These are phyloP conservation scores for Trichogramma pretiosum DNA, from an alignment of 1,140 invertebrate species.

Conservation along the genomic window DNA sequence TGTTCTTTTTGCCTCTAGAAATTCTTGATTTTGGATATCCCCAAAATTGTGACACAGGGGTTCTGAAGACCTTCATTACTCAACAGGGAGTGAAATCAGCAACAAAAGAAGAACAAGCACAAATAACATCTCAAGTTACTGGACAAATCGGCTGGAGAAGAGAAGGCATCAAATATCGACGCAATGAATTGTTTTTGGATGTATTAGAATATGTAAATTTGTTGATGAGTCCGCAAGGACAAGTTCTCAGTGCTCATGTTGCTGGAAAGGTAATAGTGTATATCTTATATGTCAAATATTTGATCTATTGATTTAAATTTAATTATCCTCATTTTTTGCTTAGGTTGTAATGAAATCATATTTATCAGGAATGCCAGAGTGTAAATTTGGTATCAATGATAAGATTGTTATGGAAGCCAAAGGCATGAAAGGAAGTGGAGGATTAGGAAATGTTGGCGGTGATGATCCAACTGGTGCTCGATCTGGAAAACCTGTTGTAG, in stretches of 20 bases:
- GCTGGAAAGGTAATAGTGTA: slow-evolving; percentile 68
- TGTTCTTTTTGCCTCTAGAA: no score
- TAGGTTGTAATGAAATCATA: slow-evolving; percentile 99
- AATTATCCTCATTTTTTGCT: not conserved
- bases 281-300: not conserved
- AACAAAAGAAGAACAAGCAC: slow-evolving; percentile 98
- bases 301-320: not conserved
- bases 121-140: slow-evolving; percentile 99
- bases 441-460: slow-evolving; percentile 51
- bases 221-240: slow-evolving; percentile 98
- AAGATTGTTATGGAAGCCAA: slow-evolving; percentile 99
- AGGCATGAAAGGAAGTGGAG: slow-evolving; percentile 62
- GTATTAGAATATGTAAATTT: slow-evolving; percentile 99
- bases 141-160: slow-evolving; percentile 99
- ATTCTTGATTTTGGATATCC: slow-evolving; percentile 99
- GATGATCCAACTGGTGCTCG: slow-evolving; percentile 77
- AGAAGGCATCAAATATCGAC: slow-evolving; percentile 97
- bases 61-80: slow-evolving; percentile 98
- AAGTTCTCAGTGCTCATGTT: slow-evolving; percentile 97
- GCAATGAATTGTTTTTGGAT: slow-evolving; percentile 98
- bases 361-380: slow-evolving; percentile 99
- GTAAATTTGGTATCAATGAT: slow-evolving; percentile 99
- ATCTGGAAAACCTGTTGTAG: slow-evolving; percentile 90
- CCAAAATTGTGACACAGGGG: slow-evolving; percentile 98
- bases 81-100: slow-evolving; percentile 98